These are phyloP conservation scores for Indicator maculatus DNA, from an alignment of 2,113 vertebrate species.

Conservation along the genomic window DNA sequence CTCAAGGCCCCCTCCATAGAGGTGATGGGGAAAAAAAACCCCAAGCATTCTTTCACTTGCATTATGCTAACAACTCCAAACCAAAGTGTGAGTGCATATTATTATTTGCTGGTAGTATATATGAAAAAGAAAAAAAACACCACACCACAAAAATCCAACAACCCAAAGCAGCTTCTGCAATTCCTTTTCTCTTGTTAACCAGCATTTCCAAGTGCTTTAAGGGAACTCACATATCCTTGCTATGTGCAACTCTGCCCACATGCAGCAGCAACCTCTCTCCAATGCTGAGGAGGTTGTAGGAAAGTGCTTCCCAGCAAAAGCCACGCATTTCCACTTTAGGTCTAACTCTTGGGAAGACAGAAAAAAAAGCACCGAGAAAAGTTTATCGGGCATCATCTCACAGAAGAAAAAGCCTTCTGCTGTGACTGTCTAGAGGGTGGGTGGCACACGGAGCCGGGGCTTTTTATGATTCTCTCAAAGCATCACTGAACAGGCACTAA, in stretches of 20 bases:
- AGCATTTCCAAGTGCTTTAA: conserved; percentile 26
- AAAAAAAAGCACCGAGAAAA: conserved; percentile 6
- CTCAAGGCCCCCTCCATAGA: conserved; percentile 24
- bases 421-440: not conserved
- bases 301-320: conserved; percentile 41
- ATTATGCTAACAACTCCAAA: not conserved
- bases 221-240: conserved; percentile 16
- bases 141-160: no score
- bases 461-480: conserved; percentile 28
- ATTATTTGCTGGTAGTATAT: not conserved
- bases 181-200: conserved; percentile 12
- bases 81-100: not conserved
- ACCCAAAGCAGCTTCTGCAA: not conserved
- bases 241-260: conserved; percentile 37
- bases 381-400: not conserved
- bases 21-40: not conserved
- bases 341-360: conserved; percentile 13
- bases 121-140: not conserved
- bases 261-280: conserved; percentile 19
- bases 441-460: not conserved
- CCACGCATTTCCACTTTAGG: conserved; percentile 15
- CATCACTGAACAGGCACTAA: not conserved
- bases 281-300: not conserved
- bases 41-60: not conserved
- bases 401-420: not conserved